A percentile compares a stretch with the other conserved stretches of the same genome.
phyloP scores from a whole-genome alignment of 37 sponge, comb jelly and placozoan species.

The Ephydatia muelleri region DNA sequence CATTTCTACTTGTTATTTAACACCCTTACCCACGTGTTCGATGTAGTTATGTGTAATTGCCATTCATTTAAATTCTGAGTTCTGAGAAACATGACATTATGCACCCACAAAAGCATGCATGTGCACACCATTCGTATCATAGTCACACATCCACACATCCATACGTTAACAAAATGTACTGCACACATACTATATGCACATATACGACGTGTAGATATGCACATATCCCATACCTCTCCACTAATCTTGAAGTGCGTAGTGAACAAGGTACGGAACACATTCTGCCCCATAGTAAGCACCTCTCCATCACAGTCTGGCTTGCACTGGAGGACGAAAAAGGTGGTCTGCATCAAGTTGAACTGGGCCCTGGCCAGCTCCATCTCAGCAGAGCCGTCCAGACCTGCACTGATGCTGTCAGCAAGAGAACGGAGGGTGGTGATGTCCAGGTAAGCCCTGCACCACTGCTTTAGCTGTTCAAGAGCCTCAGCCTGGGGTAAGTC shows the following conservation, averaged over 20 bases:
- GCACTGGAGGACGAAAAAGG: conserved; percentile 40
- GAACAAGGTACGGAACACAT: conserved; percentile 47
- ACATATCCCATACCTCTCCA: conserved; percentile 40
- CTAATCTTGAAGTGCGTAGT: conserved; percentile 22
- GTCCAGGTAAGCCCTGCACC: conserved; percentile 62
- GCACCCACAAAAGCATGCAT: no score
- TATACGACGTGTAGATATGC: no score
- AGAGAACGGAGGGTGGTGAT: conserved; percentile 23
- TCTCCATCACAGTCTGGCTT: background rate
- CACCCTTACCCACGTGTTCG: no score
- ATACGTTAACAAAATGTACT: no score
- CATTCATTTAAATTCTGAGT: no score
- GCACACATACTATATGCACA: background rate
- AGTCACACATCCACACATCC: no score
- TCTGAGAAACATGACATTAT: no score
- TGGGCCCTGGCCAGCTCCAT: conserved; percentile 35
- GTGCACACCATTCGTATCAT: no score
- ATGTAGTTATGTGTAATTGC: no score
- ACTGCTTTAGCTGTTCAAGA: conserved; percentile 37
- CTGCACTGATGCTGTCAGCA: conserved; percentile 21
- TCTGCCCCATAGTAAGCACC: conserved; percentile 18
- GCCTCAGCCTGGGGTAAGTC: background rate
- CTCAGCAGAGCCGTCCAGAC: conserved; percentile 13
- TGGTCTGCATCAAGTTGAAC: conserved; percentile 50
- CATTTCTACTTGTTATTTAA: no score